Percentiles rank a stretch among this genome's conserved stretches.
phyloP scores from a whole-genome alignment of 2,797 vertebrate genomes.

The Sebastes hubbsi region DNA sequence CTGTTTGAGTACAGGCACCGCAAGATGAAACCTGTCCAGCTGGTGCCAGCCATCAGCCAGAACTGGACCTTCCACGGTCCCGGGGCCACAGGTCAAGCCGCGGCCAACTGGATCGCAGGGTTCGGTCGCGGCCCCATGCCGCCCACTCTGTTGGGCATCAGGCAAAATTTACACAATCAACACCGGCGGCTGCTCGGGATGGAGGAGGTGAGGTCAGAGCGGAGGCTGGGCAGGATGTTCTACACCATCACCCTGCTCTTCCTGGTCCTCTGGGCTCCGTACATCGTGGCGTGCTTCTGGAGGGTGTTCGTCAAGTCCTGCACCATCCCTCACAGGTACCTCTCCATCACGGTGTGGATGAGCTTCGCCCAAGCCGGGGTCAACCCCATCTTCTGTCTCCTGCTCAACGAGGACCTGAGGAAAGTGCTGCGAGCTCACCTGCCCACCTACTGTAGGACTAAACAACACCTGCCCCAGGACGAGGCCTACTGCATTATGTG shows the following conservation, averaged over 20 bases:
- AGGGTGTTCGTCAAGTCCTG: slow-evolving; percentile 91
- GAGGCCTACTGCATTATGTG: slow-evolving; percentile 93
- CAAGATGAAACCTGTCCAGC: slow-evolving; percentile 93
- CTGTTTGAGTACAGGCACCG: slow-evolving; percentile 92
- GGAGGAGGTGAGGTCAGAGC: slow-evolving; percentile 91
- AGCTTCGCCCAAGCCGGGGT: slow-evolving; percentile 91
- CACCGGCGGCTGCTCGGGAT: slow-evolving; percentile 90
- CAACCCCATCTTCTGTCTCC: slow-evolving; percentile 91
- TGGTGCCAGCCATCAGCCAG: slow-evolving; percentile 91
- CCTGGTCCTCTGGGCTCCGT: slow-evolving; percentile 91
- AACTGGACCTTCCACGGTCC: slow-evolving; percentile 95
- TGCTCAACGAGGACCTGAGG: slow-evolving; percentile 92
- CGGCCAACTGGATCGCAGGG: slow-evolving; percentile 92
- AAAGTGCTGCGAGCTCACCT: slow-evolving; percentile 89
- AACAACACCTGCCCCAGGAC: slow-evolving; percentile 87
- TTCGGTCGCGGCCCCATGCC: slow-evolving; percentile 92
- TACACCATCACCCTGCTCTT: slow-evolving; percentile 91
- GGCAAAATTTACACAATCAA: slow-evolving; percentile 88
- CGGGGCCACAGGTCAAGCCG: slow-evolving; percentile 90
- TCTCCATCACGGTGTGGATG: slow-evolving; percentile 92
- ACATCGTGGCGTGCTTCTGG: slow-evolving; percentile 92
- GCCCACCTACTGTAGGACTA: slow-evolving; percentile 89
- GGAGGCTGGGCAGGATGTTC: slow-evolving; percentile 92
- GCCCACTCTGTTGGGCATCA: slow-evolving; percentile 89
- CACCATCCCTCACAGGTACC: slow-evolving; percentile 87